Evolutionary conservation across 1,140 invertebrate genomes (phyloP), one percentile per base, ranked within the genome.

Genomic region (Dryas iulia): DNA sequence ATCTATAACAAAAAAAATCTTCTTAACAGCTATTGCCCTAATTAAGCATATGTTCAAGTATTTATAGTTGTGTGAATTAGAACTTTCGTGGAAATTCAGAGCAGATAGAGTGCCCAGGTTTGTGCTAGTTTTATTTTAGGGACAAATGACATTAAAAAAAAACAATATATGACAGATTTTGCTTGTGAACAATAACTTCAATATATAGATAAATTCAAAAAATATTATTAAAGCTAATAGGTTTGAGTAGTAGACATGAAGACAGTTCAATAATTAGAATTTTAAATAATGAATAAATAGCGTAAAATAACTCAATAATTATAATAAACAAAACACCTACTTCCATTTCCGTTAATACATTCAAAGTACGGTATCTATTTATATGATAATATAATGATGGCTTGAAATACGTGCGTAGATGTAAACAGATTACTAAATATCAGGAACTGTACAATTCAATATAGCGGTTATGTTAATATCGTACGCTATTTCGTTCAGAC

Each of bases 81-180:
- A 47, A 18, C 39, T 47, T 47, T 47, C 39, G 39, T 3, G 18
- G 14, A 21, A 47, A 47, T 47, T 47, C 18, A 47, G 39, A 18
- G 39, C 39, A 47, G 18, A 47, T 21, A 47, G 39, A 3, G 39
- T 21, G 39, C 39, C 39, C 39, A 47, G 39, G 39, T 7, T 47
- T 47, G 39, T 47, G 39, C 39, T 47, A 47, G 39, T 47, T 47
- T 47, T 47, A 47, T 47, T 47, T 47, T 47, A 47, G 39, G 39
- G 39, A 47, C 39, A 47, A 18, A 18, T 21, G n/a, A 3, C 21
- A 47, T 8, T 10, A 18, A 7, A 47, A 47, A 21, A 21, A 47
- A 0, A 4, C 6, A 14, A 39, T 14, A 14, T 14, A n/a, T 14
- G n/a, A 5, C n/a, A 28, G 6, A 28, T 3, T 28, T 28, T 28